Conservation (phyloP, 2,888 invertebrate species). For the Andrena camellia region DNA sequence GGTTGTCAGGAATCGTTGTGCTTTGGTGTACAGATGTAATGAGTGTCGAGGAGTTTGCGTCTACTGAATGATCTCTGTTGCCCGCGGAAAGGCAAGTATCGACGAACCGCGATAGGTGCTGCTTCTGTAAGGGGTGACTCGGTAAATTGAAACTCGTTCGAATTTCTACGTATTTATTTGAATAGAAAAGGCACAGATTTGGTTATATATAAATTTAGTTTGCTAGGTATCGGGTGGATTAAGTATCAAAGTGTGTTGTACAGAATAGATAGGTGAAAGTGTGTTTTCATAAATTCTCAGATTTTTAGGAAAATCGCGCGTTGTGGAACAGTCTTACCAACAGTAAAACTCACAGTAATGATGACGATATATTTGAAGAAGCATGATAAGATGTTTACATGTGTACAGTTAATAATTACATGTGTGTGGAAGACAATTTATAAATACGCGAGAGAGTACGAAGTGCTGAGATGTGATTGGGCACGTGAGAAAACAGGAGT, state of each 20-base stretch:
- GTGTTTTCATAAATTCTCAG: not conserved
- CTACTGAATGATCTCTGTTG: not conserved
- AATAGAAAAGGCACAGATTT: not conserved
- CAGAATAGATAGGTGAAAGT: not conserved
- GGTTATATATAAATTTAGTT: not conserved
- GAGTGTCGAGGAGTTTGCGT: too few species aligned
- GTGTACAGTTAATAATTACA: not conserved
- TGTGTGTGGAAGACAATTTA: too few species aligned
- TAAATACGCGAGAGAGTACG: too few species aligned
- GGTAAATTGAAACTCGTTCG: not conserved
- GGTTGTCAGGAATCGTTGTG: not conserved
- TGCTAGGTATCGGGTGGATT: too few species aligned
- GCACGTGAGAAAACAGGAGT: too few species aligned
- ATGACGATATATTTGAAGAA: not conserved
- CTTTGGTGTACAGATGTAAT: too few species aligned
- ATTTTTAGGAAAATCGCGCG: not conserved
- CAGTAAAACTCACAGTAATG: not conserved
- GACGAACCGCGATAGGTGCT: not conserved
- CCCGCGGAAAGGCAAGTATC: not conserved
- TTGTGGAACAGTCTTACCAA: conserved; percentile 8
- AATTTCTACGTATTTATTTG: not conserved
- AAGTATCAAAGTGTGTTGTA: not conserved
- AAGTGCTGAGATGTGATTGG: too few species aligned
- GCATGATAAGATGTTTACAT: not conserved
- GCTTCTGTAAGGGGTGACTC: not conserved